phyloP scores from a whole-genome alignment of 1,140 invertebrate genomes.

The Drosophila aff. region DNA sequence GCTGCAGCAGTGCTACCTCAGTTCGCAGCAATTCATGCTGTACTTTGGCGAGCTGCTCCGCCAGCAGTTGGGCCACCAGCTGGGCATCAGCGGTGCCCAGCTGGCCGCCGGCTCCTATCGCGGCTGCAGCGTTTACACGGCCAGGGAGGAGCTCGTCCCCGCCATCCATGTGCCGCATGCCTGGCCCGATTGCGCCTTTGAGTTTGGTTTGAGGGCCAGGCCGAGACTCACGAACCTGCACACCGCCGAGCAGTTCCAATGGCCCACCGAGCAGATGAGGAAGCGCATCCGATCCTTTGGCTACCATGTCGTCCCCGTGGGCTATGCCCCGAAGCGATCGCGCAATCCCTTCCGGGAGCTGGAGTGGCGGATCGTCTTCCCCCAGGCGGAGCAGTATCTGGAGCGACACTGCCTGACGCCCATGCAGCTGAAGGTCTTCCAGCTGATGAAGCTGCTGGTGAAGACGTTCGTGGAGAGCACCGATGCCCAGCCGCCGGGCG shows the following conservation, averaged over 20 bases:
- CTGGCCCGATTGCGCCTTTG: constrained; percentile 89
- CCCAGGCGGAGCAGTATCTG: constrained; percentile 90
- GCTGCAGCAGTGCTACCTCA: constrained; percentile 86
- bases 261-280: constrained; percentile 89
- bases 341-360: constrained; percentile 87
- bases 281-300: constrained; percentile 88
- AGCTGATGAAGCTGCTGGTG: constrained; percentile 88
- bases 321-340: constrained; percentile 87
- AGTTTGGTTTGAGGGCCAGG: constrained; percentile 87
- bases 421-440: constrained; percentile 89
- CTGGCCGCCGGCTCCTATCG: constrained; percentile 86
- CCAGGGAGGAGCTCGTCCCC: constrained; percentile 88
- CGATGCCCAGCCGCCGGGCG: constrained; percentile 49
- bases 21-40: constrained; percentile 87
- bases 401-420: constrained; percentile 88
- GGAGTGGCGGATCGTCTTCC: constrained; percentile 91
- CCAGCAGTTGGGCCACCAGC: constrained; percentile 85
- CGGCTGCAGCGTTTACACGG: constrained; percentile 87
- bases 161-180: constrained; percentile 86
- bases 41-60: constrained; percentile 88
- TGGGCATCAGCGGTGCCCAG: constrained; percentile 86
- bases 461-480: constrained; percentile 88
- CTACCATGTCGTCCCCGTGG: constrained; percentile 89
- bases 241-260: constrained; percentile 87
- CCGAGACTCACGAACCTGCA: constrained; percentile 86